These are phyloP conservation scores for Platysternon megacephalum DNA, from an alignment of 2,113 vertebrate genomes.

Conservation along the genomic window DNA sequence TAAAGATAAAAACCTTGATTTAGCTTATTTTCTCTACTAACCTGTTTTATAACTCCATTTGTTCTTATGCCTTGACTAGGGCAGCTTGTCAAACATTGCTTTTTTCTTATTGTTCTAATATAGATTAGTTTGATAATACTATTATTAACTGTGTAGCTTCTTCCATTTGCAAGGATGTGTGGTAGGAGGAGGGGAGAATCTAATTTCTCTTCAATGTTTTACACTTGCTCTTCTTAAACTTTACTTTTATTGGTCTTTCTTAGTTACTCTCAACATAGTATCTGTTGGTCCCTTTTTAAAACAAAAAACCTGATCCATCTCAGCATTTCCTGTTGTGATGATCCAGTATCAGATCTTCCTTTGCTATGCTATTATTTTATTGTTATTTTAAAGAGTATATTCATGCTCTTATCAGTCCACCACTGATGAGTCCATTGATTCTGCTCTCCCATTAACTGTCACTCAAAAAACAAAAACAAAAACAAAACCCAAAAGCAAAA, in stretches of 20 bases:
- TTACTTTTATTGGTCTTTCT: not conserved
- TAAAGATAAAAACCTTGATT: not conserved
- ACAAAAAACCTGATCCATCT: not conserved
- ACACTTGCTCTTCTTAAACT: not conserved
- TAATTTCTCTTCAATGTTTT: not conserved
- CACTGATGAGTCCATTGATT: not conserved
- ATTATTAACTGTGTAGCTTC: not conserved
- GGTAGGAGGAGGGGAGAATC: not conserved
- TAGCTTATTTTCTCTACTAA: not conserved
- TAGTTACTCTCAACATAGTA: conserved; percentile 8
- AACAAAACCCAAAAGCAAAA: not conserved
- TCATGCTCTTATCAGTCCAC: not conserved
- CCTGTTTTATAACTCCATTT: not conserved
- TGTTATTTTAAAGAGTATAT: not conserved
- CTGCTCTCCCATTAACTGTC: not conserved
- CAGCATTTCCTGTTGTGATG: not conserved
- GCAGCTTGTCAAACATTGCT: not conserved
- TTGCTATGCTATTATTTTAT: conserved; percentile 46
- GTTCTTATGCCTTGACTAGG: not conserved
- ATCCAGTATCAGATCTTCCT: not conserved
- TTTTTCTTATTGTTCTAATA: not conserved
- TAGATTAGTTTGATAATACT: conserved; percentile 16
- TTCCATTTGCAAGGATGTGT: conserved; percentile 1
- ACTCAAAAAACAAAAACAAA: not conserved
- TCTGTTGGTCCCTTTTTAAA: not conserved